Evolutionary conservation across 1,140 invertebrate genomes (phyloP).

Genomic region (Bombus picipes): DNA sequence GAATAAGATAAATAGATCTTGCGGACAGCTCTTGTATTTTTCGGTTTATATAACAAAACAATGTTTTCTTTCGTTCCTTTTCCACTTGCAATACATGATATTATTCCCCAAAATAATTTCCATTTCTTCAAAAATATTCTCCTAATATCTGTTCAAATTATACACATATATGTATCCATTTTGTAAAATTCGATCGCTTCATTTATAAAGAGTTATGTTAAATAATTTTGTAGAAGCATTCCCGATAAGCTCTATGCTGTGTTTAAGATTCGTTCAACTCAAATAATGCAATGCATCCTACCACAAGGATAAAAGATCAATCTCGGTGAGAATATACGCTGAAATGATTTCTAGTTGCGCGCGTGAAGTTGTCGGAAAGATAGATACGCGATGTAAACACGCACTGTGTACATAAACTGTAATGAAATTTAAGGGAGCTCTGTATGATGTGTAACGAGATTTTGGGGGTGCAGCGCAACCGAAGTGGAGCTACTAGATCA

Average conservation of each 20-base stretch:
- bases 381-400: not conserved
- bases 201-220: not conserved
- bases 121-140: not conserved
- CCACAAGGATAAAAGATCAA: not conserved
- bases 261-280: not conserved
- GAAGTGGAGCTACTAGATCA: not conserved
- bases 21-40: no score
- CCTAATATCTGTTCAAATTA: not conserved
- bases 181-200: not conserved
- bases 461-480: not conserved
- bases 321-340: no score
- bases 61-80: no score
- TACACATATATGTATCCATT: not conserved
- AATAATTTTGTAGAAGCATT: not conserved
- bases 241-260: rapidly evolving
- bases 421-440: constrained; percentile 20
- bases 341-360: not conserved
- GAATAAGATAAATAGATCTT: no score
- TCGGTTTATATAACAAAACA: no score
- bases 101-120: not conserved
- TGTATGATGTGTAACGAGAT: constrained; percentile 16
- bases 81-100: no score
- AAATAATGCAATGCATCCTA: not conserved
- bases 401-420: not conserved
- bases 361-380: not conserved